A percentile compares a stretch with the other conserved stretches of the same genome.
phyloP scores from a whole-genome alignment of 2,797 vertebrate species.

The Arremon brunneinucha region DNA sequence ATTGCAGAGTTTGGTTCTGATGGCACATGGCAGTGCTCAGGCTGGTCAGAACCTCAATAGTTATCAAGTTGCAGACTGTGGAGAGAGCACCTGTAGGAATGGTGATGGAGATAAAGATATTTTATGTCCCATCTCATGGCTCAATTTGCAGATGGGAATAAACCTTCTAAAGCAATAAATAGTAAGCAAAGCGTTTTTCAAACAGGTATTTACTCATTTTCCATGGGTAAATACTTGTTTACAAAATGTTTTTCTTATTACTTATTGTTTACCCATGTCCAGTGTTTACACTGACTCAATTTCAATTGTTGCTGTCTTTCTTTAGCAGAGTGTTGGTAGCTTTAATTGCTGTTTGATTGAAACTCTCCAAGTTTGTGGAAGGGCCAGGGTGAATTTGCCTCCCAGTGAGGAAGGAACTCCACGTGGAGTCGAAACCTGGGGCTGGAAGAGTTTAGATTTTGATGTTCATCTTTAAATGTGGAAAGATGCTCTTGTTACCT shows the following conservation, averaged over 20 bases:
- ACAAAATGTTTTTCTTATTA: no score
- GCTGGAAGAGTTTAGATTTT: not conserved
- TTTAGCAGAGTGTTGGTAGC: not conserved
- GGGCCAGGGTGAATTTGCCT: not conserved
- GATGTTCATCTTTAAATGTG: not conserved
- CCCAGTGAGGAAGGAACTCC: not conserved
- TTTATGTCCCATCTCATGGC: not conserved
- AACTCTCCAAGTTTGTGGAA: not conserved
- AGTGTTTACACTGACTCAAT: not conserved
- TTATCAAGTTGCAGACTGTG: not conserved
- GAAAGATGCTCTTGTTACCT: fast-evolving
- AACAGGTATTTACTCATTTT: not conserved
- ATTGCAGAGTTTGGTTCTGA: not conserved
- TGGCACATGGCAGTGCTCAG: not conserved
- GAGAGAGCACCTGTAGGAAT: not conserved
- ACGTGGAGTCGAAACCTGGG: not conserved
- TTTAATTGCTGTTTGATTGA: not conserved
- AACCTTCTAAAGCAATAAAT: not conserved
- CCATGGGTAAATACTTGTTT: no score
- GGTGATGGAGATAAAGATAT: not conserved
- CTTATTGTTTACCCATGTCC: no score
- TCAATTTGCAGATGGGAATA: not conserved
- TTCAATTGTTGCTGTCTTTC: not conserved
- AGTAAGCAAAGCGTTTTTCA: not conserved
- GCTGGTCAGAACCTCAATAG: not conserved